These are phyloP conservation scores for Garra rufa DNA, from an alignment of 2,113 vertebrate species.

Conservation along the genomic window DNA sequence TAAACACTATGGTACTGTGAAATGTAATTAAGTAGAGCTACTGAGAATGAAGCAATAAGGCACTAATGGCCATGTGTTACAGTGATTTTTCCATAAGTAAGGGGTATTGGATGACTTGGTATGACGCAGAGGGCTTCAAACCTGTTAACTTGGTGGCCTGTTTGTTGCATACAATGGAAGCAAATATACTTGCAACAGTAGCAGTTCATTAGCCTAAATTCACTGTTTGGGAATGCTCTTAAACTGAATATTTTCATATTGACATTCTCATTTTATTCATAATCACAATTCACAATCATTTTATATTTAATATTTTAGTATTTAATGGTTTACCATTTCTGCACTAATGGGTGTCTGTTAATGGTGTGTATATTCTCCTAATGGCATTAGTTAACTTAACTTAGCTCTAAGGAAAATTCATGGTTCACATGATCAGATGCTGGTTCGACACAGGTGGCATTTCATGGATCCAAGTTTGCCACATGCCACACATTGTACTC, in stretches of 20 bases:
- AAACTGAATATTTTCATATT: too few relatives aligned
- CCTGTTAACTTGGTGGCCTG: not conserved
- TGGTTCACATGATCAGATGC: not conserved
- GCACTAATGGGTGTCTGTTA: not conserved
- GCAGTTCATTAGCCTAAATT: not conserved
- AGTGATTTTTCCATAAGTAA: not conserved
- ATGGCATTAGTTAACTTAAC: not conserved
- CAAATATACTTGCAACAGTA: not conserved
- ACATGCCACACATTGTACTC: not conserved
- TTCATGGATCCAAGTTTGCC: not conserved
- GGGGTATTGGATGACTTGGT: not conserved
- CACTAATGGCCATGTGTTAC: not conserved
- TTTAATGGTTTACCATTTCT: constrained; percentile 12
- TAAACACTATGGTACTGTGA: not conserved
- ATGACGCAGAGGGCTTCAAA: not conserved
- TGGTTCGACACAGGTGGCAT: not conserved
- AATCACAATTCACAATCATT: too few relatives aligned
- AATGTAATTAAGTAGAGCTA: not conserved
- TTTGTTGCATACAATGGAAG: not conserved
- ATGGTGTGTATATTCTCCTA: not conserved
- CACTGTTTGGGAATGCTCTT: not conserved
- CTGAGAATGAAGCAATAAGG: not conserved
- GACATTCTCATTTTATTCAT: too few relatives aligned
- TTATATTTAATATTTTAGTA: not conserved
- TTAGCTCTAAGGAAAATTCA: constrained; percentile 1